Base-by-base conservation (phyloP, 1,140 invertebrate species). In the Papilio helenus region DNA sequence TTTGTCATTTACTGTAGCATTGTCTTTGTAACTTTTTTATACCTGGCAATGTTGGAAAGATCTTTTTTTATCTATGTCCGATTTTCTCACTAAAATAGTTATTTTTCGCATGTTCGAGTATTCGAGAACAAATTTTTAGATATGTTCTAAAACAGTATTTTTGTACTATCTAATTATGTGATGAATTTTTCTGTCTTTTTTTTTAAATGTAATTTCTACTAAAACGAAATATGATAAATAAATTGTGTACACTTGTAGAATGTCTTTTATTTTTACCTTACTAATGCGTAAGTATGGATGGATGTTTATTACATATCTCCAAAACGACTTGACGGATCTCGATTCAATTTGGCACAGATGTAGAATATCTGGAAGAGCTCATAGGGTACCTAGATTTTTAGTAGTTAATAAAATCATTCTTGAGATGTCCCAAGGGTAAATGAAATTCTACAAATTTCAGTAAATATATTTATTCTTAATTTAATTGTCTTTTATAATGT, bases 201-300 rank as follows among this genome's bases (percentile, higher is more conserved):
- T 89, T 91, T 91, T 87, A 84, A 83, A 68, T 68, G 86, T 86
- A 84, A 79, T 91, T 93, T 93, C 84, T 93, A 91, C 87, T 93
- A 90, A 92, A 93, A 86, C 85, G 85, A 87, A 85, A 74, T 86
- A 87, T 90, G 80, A 87, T 83, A 85, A 92, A 90, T 89, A 92
- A 92, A 87, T 91, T 91, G 91, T 93, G 90, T 93, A 92, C 91
- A 93, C 91, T 91, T 92, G 87, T 92, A 88, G 73, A 71, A 79
- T 79, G 68, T 72, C 29, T 90, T 89, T 89, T 86, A 88, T 88
- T 87, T 85, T 44, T 55, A 14, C 3, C 44, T 16, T 14, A 46
- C 12, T 46, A 46, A 16, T 39, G 34, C 34, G 34, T 39, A 39
- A 39, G 34, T 39, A 8, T 39, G 5, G 34, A 39, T 39, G 34